Conservation (phyloP, 2,113 vertebrate species). For the Poeciliopsis prolifica region DNA sequence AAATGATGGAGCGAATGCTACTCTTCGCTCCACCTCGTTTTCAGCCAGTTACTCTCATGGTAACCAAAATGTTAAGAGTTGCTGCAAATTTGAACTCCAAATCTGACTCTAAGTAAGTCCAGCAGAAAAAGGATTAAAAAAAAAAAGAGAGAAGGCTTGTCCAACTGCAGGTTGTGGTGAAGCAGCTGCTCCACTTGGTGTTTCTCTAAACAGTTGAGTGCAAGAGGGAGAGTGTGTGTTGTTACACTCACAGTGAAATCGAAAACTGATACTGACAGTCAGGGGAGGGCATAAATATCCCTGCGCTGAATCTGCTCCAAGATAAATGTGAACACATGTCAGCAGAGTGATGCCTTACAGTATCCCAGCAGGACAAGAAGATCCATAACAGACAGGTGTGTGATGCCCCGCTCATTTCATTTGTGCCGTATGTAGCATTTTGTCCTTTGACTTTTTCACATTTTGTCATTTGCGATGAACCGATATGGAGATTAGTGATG, state of each 20-base stretch:
- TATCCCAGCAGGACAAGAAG: conserved; percentile 12
- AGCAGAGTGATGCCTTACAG: conserved; percentile 40
- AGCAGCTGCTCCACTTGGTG: conserved; percentile 72
- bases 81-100: background rate
- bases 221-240: conserved; percentile 28
- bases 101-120: background rate
- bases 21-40: background rate
- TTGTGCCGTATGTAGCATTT: background rate
- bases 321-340: conserved; percentile 73
- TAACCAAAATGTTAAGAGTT: background rate
- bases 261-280: conserved; percentile 74
- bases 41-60: background rate
- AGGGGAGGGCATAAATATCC: conserved; percentile 70
- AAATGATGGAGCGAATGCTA: background rate
- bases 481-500: too few species aligned
- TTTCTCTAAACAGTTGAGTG: conserved; percentile 67
- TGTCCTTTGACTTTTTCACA: background rate
- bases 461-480: background rate
- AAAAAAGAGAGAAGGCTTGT: background rate
- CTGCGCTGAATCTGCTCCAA: conserved; percentile 62
- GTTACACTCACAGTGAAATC: conserved; percentile 70
- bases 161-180: background rate
- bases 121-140: background rate
- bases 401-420: background rate
- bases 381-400: background rate